Conservation (phyloP, 2,113 vertebrate species). For the Nerophis ophidion region DNA sequence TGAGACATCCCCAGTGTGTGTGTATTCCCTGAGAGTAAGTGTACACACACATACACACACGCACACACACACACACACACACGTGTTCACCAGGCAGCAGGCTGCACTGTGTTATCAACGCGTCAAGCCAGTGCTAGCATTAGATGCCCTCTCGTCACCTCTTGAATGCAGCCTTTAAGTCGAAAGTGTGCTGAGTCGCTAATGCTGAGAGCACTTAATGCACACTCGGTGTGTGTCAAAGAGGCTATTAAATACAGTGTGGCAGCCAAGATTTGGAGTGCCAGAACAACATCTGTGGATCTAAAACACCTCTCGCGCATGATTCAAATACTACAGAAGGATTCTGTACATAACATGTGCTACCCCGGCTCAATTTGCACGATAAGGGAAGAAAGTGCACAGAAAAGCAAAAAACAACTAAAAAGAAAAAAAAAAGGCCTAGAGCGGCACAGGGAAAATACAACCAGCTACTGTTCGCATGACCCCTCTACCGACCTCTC, state of each 20-base stretch:
- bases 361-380: neutral
- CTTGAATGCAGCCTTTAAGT: constrained; percentile 22
- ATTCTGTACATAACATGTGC: neutral
- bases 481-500: neutral
- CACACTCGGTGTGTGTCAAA: constrained; percentile 29
- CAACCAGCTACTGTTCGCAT: neutral
- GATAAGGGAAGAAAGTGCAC: neutral
- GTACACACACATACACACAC: constrained; percentile 50
- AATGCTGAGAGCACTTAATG: constrained; percentile 49
- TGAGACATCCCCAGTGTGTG: constrained; percentile 6
- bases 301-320: constrained; percentile 5
- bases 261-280: neutral
- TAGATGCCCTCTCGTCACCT: constrained; percentile 32
- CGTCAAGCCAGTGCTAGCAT: constrained; percentile 24
- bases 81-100: constrained; percentile 21
- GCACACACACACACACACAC: constrained; percentile 52
- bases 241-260: constrained; percentile 14
- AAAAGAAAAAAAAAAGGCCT: neutral
- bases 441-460: neutral
- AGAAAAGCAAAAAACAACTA: neutral
- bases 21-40: constrained; percentile 27
- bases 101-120: constrained; percentile 21
- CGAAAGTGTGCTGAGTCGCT: constrained; percentile 41
- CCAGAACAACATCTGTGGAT: neutral
- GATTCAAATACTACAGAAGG: constrained; percentile 8